These are phyloP conservation scores for Chloroclystis v-ata DNA, from an alignment of 2,888 invertebrate species.

Conservation along the genomic window DNA sequence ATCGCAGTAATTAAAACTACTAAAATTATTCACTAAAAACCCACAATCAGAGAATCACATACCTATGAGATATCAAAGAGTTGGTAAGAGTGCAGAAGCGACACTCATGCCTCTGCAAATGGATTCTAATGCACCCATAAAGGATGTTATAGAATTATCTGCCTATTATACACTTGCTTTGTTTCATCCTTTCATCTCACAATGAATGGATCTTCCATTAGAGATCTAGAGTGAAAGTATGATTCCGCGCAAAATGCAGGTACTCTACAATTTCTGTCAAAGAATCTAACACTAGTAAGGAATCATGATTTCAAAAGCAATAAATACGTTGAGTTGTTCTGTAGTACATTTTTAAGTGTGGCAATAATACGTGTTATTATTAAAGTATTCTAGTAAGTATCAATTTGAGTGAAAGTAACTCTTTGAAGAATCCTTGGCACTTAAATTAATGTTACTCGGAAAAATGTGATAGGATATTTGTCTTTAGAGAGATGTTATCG, in stretches of 20 bases:
- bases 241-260: slow-evolving; percentile 23
- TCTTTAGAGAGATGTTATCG: no score
- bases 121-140: slow-evolving; percentile 61
- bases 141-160: slow-evolving; percentile 64
- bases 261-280: slow-evolving; percentile 14
- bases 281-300: slow-evolving; percentile 24
- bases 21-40: slow-evolving; percentile 1
- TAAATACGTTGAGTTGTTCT: slow-evolving; percentile 1
- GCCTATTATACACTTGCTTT: slow-evolving; percentile 75
- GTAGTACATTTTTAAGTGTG: no score
- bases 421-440: no score
- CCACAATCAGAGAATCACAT: slow-evolving; percentile 3
- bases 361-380: no score
- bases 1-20: background rate
- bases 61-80: slow-evolving; percentile 22
- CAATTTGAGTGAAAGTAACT: no score
- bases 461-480: no score
- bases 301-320: slow-evolving; percentile 6
- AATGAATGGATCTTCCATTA: slow-evolving; percentile 47
- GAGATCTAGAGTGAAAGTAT: slow-evolving; percentile 49
- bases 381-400: no score
- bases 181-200: slow-evolving; percentile 58
- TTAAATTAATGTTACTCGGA: no score
- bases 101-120: slow-evolving; percentile 43
- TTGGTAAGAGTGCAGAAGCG: slow-evolving; percentile 25